Evolutionary conservation across 2,113 vertebrate genomes (phyloP).

Genomic region (Brachirus orientalis): DNA sequence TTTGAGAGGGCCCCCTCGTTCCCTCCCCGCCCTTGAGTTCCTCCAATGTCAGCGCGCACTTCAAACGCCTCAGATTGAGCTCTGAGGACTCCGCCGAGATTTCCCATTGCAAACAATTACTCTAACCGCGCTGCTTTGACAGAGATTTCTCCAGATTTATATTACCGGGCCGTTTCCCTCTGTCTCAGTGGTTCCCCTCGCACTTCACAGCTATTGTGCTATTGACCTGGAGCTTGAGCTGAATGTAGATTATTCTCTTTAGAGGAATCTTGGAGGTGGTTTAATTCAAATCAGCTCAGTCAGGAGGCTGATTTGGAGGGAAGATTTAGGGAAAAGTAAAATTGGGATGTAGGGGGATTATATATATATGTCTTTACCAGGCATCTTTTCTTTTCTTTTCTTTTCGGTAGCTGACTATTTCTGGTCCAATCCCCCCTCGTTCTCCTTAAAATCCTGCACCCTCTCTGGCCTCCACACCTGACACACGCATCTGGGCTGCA

Average conservation of each 20-base stretch:
- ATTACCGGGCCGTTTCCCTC: conserved; percentile 39
- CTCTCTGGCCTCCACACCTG: conserved; percentile 33
- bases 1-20: conserved; percentile 59
- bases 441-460: conserved; percentile 3
- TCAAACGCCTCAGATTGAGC: conserved; percentile 73
- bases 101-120: conserved; percentile 77
- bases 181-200: conserved; percentile 24
- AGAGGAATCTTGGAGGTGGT: conserved; percentile 13
- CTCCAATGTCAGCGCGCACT: conserved; percentile 77
- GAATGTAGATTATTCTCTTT: conserved; percentile 51
- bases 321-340: conserved; percentile 7
- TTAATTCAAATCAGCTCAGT: conserved; percentile 30
- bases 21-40: conserved; percentile 71
- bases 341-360: conserved; percentile 11
- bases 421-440: background rate
- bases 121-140: conserved; percentile 58
- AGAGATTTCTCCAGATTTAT: conserved; percentile 64
- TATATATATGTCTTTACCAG: too few relatives aligned
- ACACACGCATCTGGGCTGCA: conserved; percentile 19
- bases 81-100: conserved; percentile 73
- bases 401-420: conserved; percentile 6
- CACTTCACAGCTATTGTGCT: conserved; percentile 36
- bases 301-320: conserved; percentile 19
- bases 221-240: conserved; percentile 50
- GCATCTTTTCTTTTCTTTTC: too few relatives aligned